A percentile compares a stretch with the other conserved stretches of the same genome.
These are phyloP conservation scores for Euwallacea similis DNA, from an alignment of 1,140 invertebrate genomes.

Conservation along the genomic window DNA sequence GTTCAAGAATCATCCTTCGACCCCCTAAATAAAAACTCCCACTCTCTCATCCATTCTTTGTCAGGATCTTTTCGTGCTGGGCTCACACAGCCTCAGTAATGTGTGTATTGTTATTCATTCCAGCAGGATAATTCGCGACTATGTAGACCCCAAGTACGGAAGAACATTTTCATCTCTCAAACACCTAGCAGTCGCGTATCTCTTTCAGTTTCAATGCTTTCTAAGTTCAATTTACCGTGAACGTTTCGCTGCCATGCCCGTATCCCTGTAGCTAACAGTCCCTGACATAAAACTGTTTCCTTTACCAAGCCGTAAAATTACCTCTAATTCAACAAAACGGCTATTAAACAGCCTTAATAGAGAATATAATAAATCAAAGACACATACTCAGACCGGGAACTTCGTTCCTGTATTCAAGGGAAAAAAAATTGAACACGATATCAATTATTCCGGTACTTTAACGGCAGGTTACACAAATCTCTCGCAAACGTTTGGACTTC, in stretches of 20 bases:
- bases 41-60: no score
- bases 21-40: no score
- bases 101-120: no score
- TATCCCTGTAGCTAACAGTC: not conserved
- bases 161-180: no score
- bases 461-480: no score
- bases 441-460: no score
- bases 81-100: no score
- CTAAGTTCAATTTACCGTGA: constrained; percentile 1
- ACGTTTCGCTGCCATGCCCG: not conserved
- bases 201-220: not conserved
- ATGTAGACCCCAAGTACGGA: no score
- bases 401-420: not conserved
- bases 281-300: not conserved
- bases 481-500: no score
- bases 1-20: no score
- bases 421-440: not conserved
- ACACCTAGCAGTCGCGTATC: not conserved
- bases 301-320: constrained; percentile 4
- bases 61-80: no score
- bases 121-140: no score
- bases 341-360: not conserved
- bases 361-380: constrained; percentile 1
- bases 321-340: not conserved
- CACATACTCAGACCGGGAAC: not conserved